A percentile compares a stretch with the other conserved stretches of the same genome.
phyloP scores from a whole-genome alignment of 1,140 invertebrate genomes.

The Coenobita brevimanus region DNA sequence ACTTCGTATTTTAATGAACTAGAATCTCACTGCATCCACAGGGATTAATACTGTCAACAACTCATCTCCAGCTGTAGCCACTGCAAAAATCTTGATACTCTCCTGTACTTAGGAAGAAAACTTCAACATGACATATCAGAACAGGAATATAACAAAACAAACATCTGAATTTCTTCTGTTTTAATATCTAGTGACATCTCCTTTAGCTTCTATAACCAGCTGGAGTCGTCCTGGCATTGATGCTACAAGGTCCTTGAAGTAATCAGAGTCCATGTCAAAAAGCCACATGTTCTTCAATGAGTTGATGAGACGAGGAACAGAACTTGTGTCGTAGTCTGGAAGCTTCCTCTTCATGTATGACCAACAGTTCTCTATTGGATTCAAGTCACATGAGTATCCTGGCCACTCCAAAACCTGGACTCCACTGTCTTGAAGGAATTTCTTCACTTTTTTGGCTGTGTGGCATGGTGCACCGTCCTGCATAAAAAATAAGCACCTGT shows the following conservation, averaged over 20 bases:
- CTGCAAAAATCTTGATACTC: no score
- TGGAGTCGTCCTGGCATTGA: background rate
- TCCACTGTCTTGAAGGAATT: background rate
- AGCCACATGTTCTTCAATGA: constrained; percentile 2
- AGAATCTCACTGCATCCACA: no score
- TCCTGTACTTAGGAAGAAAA: no score
- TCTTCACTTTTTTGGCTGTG: background rate
- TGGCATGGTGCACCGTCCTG: no score
- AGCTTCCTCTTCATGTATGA: constrained; percentile 2
- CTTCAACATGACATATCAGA: no score
- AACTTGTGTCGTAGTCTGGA: background rate
- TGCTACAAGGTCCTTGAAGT: background rate
- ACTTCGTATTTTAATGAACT: no score
- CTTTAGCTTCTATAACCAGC: background rate
- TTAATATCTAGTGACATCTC: constrained; percentile 2
- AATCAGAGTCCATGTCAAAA: no score
- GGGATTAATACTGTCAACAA: no score
- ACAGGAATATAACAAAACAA: no score
- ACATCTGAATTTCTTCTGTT: background rate
- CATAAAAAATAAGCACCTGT: background rate
- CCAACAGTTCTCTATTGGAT: background rate
- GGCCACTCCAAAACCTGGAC: background rate
- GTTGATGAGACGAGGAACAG: background rate
- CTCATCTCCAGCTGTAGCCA: no score
- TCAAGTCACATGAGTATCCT: background rate